Conservation (phyloP, 2,888 invertebrate species). For the Euproctis similis region DNA sequence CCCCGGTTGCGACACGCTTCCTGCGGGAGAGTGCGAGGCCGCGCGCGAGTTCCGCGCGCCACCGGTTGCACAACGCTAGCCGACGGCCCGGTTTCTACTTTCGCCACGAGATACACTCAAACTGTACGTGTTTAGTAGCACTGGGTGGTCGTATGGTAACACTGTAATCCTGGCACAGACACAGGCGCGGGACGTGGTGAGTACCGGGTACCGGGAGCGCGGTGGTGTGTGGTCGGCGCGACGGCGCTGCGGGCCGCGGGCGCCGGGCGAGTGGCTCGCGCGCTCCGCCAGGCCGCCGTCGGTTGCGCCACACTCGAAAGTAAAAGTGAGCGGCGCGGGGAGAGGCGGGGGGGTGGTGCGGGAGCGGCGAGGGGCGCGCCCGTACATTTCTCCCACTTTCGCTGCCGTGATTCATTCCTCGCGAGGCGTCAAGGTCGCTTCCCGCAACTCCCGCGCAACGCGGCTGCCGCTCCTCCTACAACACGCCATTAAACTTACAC, state of each 20-base stretch:
- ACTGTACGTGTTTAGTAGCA: conserved; percentile 64
- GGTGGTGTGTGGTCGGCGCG: conserved; percentile 50
- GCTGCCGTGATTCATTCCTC: conserved; percentile 65
- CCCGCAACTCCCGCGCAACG: conserved; percentile 54
- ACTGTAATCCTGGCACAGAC: conserved; percentile 72
- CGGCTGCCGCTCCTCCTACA: conserved; percentile 28
- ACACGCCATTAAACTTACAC: too few relatives aligned
- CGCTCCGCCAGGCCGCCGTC: conserved; percentile 57
- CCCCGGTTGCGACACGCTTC: conserved; percentile 70
- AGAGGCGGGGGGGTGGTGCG: too few relatives aligned
- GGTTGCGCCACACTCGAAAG: conserved; percentile 74
- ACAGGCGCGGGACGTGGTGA: conserved; percentile 37
- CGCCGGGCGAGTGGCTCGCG: conserved; percentile 73
- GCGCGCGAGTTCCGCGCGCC: conserved; percentile 63
- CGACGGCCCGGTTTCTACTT: conserved; percentile 61
- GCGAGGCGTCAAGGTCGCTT: conserved; percentile 61
- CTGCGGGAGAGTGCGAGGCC: conserved; percentile 72
- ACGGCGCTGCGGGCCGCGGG: conserved; percentile 74
- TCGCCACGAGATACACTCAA: conserved; percentile 57
- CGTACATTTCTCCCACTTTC: conserved; percentile 75
- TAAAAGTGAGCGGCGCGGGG: conserved; percentile 72
- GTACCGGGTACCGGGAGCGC: too few relatives aligned
- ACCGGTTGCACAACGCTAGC: conserved; percentile 63
- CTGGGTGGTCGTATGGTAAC: conserved; percentile 40
- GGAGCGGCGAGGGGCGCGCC: conserved; percentile 67